These are phyloP conservation scores for Eumerus sabulonum DNA, from an alignment of 2,888 invertebrate species.

Conservation along the genomic window DNA sequence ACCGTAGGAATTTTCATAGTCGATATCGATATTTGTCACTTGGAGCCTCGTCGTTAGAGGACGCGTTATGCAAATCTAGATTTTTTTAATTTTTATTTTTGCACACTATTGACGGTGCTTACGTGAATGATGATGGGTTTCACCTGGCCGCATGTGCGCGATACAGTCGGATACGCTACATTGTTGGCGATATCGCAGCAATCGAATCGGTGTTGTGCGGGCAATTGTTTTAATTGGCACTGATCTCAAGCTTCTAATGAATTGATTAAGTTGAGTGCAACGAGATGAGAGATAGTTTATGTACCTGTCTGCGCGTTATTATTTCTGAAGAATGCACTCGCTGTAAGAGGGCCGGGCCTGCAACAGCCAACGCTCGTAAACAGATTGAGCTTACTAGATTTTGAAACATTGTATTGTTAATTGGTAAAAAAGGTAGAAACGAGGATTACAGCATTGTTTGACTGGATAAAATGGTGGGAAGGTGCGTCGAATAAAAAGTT, in stretches of 20 bases:
- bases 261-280: constrained; percentile 26
- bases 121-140: neutral
- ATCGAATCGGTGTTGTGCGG: neutral
- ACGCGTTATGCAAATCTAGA: constrained; percentile 33
- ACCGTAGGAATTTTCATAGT: constrained; percentile 52
- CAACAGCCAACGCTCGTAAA: no score
- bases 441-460: no score
- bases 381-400: no score
- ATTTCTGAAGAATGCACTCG: no score
- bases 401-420: no score
- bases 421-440: no score
- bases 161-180: neutral
- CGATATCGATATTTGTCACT: constrained; percentile 54
- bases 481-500: no score
- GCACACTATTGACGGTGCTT: constrained; percentile 7
- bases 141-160: constrained; percentile 23
- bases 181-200: constrained; percentile 17
- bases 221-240: constrained; percentile 33
- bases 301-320: no score
- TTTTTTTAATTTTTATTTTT: neutral
- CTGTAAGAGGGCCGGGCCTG: no score
- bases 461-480: no score
- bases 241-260: constrained; percentile 24
- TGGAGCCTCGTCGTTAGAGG: constrained; percentile 10
- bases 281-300: constrained; percentile 2